Percentiles rank a stretch among this genome's conserved stretches.
Evolutionary conservation across 1,140 invertebrate genomes (phyloP).

Genomic region (Nylanderia fulva): DNA sequence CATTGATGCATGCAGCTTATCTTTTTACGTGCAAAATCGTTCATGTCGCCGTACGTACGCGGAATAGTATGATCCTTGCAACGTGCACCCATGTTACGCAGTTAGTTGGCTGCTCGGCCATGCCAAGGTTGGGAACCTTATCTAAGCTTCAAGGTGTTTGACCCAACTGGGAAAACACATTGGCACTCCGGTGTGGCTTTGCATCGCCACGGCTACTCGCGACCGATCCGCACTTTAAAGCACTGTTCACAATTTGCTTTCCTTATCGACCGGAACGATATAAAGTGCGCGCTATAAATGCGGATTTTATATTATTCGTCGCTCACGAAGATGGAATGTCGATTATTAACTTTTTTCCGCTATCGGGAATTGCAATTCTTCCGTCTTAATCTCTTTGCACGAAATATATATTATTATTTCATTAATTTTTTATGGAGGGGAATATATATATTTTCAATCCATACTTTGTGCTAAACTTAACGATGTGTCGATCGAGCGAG

Average conservation of each 20-base stretch:
- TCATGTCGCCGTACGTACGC: constrained; percentile 9
- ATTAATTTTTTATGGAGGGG: too few relatives aligned
- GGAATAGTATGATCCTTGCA: background rate
- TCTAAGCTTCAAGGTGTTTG: constrained; percentile 78
- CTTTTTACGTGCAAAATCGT: constrained; percentile 25
- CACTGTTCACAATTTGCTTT: constrained; percentile 56
- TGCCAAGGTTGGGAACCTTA: constrained; percentile 78
- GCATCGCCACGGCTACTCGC: constrained; percentile 40
- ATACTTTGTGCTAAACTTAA: background rate
- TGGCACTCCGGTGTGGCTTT: constrained; percentile 65
- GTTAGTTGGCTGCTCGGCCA: constrained; percentile 68
- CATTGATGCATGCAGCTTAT: constrained; percentile 8
- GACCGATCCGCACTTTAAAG: constrained; percentile 54
- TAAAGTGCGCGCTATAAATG: background rate
- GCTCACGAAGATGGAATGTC: background rate
- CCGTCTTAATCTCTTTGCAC: background rate
- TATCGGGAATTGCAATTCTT: background rate
- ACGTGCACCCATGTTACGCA: constrained; percentile 62
- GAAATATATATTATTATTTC: background rate
- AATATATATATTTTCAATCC: constrained; percentile 1
- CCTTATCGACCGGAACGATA: constrained; percentile 16
- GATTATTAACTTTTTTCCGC: constrained; percentile 5
- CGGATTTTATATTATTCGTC: background rate
- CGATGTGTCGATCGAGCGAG: background rate
- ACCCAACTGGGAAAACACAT: constrained; percentile 78